Conservation (phyloP, 2,888 invertebrate genomes). For the Acleris cristana region DNA sequence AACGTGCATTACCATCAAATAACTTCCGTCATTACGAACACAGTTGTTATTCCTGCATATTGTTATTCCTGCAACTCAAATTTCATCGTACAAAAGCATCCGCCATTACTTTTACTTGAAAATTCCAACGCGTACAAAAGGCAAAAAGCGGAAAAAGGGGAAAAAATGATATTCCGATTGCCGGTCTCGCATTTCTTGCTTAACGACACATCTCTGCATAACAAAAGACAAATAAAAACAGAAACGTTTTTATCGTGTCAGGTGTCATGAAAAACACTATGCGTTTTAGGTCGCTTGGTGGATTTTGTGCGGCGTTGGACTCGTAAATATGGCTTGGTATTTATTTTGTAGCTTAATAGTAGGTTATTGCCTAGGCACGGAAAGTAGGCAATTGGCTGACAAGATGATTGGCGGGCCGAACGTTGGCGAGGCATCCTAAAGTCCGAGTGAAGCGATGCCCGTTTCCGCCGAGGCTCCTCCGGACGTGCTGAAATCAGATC, state of each 20-base stretch:
- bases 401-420: too few relatives aligned
- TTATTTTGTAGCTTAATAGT: too few relatives aligned
- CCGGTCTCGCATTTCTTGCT: slow-evolving; percentile 44
- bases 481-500: too few relatives aligned
- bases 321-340: background rate
- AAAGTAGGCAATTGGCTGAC: too few relatives aligned
- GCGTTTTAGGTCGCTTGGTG: background rate
- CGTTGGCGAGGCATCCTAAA: too few relatives aligned
- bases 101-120: slow-evolving; percentile 41
- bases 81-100: slow-evolving; percentile 38
- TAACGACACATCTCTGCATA: slow-evolving; percentile 45
- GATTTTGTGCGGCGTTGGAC: slow-evolving; percentile 12
- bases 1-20: slow-evolving; percentile 7
- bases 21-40: slow-evolving; percentile 4
- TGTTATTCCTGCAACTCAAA: slow-evolving; percentile 21
- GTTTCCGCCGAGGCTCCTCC: too few relatives aligned
- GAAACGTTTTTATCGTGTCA: slow-evolving; percentile 44
- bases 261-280: slow-evolving; percentile 37
- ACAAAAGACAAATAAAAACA: slow-evolving; percentile 20
- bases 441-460: too few relatives aligned
- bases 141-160: slow-evolving; percentile 38
- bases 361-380: too few relatives aligned
- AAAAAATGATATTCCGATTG: slow-evolving; percentile 40
- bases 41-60: background rate
- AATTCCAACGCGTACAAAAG: slow-evolving; percentile 40